Percentiles rank a stretch among this genome's conserved stretches.
Evolutionary conservation across 2,888 invertebrate species (phyloP).

Genomic region (Cheilosia pagana): DNA sequence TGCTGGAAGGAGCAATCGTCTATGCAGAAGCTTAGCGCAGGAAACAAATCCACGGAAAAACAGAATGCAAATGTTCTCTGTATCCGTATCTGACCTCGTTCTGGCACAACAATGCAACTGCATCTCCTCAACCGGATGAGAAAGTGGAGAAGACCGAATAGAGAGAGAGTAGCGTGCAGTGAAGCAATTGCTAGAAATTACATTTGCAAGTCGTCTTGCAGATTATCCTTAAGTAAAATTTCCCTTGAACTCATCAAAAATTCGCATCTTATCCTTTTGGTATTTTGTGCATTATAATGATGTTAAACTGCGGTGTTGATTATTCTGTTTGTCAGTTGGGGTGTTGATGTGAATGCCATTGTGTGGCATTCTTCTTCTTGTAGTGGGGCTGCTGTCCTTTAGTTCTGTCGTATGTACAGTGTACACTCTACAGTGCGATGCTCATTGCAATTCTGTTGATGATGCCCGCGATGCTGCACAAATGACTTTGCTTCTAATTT

Average conservation of each 20-base stretch:
- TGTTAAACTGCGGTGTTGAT: conserved; percentile 74
- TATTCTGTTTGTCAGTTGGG: conserved; percentile 71
- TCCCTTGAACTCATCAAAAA: conserved; percentile 74
- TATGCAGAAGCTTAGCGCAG: conserved; percentile 33
- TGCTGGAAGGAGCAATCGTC: conserved; percentile 46
- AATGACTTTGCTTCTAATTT: conserved; percentile 67
- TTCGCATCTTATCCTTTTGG: conserved; percentile 74
- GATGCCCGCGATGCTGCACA: conserved; percentile 66
- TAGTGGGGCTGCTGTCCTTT: conserved; percentile 33
- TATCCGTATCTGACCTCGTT: conserved; percentile 67
- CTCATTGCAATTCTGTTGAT: conserved; percentile 69
- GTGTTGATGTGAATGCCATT: conserved; percentile 23
- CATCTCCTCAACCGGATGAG: conserved; percentile 31
- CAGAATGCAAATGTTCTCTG: conserved; percentile 64
- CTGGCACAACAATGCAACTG: conserved; percentile 23
- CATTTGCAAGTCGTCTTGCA: conserved; percentile 74
- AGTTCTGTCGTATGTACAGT: background rate
- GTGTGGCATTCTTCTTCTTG: conserved; percentile 27
- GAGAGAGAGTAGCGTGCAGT: conserved; percentile 17
- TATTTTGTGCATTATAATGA: conserved; percentile 74
- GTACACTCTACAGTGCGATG: conserved; percentile 14
- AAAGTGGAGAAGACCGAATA: conserved; percentile 17
- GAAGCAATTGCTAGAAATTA: conserved; percentile 73
- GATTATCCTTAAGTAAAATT: conserved; percentile 74
- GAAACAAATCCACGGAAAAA: conserved; percentile 58